A percentile compares a stretch with the other conserved stretches of the same genome.
Conservation (phyloP, 2,797 vertebrate species). For the Perodicticus potto region DNA sequence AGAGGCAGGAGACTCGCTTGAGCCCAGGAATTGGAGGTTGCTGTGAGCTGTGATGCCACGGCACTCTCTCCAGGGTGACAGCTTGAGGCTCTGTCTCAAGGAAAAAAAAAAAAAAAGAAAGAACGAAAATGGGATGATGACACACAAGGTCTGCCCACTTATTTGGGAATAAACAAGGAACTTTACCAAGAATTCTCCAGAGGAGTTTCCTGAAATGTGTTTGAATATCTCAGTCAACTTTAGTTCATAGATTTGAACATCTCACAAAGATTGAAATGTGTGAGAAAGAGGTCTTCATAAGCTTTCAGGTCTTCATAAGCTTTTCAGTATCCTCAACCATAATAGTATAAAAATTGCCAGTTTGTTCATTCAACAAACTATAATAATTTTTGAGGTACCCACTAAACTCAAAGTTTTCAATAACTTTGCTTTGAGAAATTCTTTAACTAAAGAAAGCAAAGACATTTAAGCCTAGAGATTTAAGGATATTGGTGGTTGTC, state of each 20-base stretch:
- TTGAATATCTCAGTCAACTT: constrained; percentile 45
- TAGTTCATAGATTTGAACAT: neutral
- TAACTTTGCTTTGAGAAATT: constrained; percentile 43
- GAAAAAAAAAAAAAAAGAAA: too few species aligned
- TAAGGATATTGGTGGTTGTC: neutral
- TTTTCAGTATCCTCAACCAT: neutral
- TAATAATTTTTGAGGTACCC: neutral
- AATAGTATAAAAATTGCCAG: constrained; percentile 7
- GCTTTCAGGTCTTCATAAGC: neutral
- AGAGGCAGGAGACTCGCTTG: too few species aligned
- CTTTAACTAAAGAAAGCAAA: constrained; percentile 11
- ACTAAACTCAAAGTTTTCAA: constrained; percentile 20
- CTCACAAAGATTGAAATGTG: neutral
- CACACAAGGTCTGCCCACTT: neutral
- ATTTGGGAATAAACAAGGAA: neutral
- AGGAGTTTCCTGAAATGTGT: constrained; percentile 8
- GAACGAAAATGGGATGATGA: neutral
- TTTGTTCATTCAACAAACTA: constrained; percentile 22
- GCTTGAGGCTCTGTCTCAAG: too few species aligned
- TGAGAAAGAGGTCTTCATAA: neutral
- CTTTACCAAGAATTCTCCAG: constrained; percentile 16
- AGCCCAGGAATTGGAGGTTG: too few species aligned
- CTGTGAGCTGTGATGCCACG: too few species aligned
- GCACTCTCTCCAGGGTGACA: too few species aligned
- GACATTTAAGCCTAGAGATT: neutral